Evolutionary conservation across 2,888 invertebrate genomes (phyloP).

Genomic region (Sinelater perroti): DNA sequence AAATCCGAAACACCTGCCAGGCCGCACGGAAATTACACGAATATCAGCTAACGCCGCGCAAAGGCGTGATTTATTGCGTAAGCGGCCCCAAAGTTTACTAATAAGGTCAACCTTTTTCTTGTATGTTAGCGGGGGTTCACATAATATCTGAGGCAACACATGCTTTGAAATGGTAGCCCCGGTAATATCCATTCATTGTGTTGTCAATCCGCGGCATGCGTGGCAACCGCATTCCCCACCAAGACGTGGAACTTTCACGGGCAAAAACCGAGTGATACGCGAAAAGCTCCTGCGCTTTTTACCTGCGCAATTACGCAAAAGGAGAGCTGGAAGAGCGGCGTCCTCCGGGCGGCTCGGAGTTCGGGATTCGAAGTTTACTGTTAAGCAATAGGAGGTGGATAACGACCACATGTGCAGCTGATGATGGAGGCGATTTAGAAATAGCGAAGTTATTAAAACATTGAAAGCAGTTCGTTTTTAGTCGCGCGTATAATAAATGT

Average conservation of each 20-base stretch:
- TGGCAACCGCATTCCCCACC: constrained; percentile 42
- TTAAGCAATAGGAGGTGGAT: constrained; percentile 16
- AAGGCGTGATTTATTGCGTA: constrained; percentile 24
- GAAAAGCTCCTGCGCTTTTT: constrained; percentile 41
- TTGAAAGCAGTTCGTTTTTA: constrained; percentile 22
- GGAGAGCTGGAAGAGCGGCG: constrained; percentile 29
- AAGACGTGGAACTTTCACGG: constrained; percentile 41
- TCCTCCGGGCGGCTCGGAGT: too few species aligned
- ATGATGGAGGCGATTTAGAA: constrained; percentile 6
- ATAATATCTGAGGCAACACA: constrained; percentile 30
- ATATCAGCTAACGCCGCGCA: neutral
- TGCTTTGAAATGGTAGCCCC: constrained; percentile 33
- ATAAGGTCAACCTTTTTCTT: constrained; percentile 26
- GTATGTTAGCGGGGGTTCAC: constrained; percentile 26
- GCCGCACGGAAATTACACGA: neutral
- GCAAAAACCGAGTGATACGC: constrained; percentile 42
- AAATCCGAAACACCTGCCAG: constrained; percentile 5
- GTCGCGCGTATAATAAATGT: constrained; percentile 17
- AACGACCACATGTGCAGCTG: constrained; percentile 1
- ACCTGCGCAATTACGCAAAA: constrained; percentile 20
- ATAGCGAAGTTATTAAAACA: constrained; percentile 11
- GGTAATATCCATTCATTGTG: constrained; percentile 40
- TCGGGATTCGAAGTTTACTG: too few species aligned
- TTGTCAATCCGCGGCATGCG: constrained; percentile 40
- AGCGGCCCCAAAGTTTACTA: constrained; percentile 22